Evolutionary conservation across 2,113 vertebrate species (phyloP).

Genomic region (Dryoscopus gambensis): DNA sequence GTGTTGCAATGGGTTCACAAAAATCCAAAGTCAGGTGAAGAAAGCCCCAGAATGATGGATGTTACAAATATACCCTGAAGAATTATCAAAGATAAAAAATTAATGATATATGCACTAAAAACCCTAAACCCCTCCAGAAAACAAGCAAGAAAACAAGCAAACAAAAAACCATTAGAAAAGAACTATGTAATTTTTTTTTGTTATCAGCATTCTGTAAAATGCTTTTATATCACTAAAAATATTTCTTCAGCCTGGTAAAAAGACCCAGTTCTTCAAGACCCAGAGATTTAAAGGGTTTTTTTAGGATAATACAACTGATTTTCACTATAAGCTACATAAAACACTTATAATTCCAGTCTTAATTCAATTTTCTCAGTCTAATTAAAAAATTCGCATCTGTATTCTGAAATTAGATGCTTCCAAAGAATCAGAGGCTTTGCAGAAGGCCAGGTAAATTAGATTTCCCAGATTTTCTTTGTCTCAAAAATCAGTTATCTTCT

Average conservation of each 20-base stretch:
- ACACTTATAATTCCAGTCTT: not conserved
- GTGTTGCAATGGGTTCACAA: not conserved
- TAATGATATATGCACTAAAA: not conserved
- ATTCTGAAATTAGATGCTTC: not conserved
- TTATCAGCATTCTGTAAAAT: not conserved
- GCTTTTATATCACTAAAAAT: not conserved
- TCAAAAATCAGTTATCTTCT: not conserved
- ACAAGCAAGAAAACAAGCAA: not conserved
- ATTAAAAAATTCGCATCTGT: not conserved
- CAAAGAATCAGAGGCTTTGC: not conserved
- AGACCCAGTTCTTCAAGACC: not conserved
- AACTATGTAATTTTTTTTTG: not conserved
- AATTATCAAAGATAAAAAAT: not conserved
- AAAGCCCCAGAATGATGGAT: not conserved
- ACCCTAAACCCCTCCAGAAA: not conserved
- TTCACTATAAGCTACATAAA: not conserved
- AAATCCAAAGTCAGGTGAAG: not conserved
- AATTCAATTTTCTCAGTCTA: not conserved
- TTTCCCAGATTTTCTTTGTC: not conserved
- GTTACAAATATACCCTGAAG: not conserved
- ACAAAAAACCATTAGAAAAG: fast-evolving
- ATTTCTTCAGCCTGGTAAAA: not conserved
- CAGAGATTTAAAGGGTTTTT: not conserved
- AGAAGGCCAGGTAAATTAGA: not conserved
- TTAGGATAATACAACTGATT: not conserved